Evolutionary conservation across 2,888 invertebrate genomes (phyloP), one percentile per base, ranked within the genome.

Genomic region (Eupithecia tripunctaria): DNA sequence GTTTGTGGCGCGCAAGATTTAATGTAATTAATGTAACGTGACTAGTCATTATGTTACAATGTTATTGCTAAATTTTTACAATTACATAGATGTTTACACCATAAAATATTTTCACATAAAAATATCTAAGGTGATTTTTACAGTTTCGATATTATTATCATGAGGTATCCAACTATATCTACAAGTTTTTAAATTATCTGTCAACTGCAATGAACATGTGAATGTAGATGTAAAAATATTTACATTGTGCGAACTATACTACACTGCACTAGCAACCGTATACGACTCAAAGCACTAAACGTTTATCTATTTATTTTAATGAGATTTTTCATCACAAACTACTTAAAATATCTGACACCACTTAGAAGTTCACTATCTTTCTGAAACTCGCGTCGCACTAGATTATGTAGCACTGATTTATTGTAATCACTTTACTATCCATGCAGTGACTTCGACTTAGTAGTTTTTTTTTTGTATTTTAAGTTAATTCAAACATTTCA

Each of bases 1-100:
- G n/a, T n/a, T 81, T 83, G 87, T 86, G 86, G 86, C 86, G 84
- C 82, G 85, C 84, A 85, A 85, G 82, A 82, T 79, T 82, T 84
- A 84, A 75, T 73, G 74, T 79, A 78, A 78, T n/a, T 47, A 43
- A 43, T 43, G 43, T 43, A 43, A 43, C 77, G 76, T 82, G 82
- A 82, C 82, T 82, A 82, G 82, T 79, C 74, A 70, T 78, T 80
- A 79, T 81, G 75, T 79, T 78, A 82, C 78, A 79, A 79, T 75
- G 77, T 75, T 78, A 81, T 70, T 21, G 73, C 74, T 81, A 77
- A 77, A 56, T 63, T 76, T 74, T 74, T 76, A 74, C 74, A 77
- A 66, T 68, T 74, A 69, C 38, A 56, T 69, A 70, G 72, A 63
- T 63, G 75, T 74, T 72, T 65, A 75, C 64, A 74, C 73, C 79